Evolutionary conservation across 1,140 invertebrate genomes (phyloP), one percentile per base, ranked within the genome.

Genomic region (Octopus sinensis): DNA sequence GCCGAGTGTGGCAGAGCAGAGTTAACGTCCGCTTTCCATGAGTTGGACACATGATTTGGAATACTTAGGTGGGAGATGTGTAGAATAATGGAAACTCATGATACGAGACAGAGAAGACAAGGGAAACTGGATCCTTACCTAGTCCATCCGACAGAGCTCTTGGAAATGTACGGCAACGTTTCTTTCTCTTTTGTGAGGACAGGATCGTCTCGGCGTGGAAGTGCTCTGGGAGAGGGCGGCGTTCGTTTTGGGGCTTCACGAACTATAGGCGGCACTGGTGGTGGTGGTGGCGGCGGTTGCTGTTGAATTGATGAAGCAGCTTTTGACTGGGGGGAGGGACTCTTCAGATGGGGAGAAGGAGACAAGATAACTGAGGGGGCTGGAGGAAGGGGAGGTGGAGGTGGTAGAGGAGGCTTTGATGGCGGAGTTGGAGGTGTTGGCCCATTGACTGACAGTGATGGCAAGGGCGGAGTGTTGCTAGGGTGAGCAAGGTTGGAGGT

Each of bases 211-310:
- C 52, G 43, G 12, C 76, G 30, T 23, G 5, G 76, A 43, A 51
- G 76, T 43, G 52, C 76, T 53, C 76, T 51, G 5, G 30, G 30
- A 51, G 52, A 53, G 7, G 76, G 76, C 4, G 76, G 76, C 17
- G 76, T 77, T 77, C 76, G 30, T 43, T 77, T 77, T 77, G 76
- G 76, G 5, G 76, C 23, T 43, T 77, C 76, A 51, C 76, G 76
- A 52, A 53, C 43, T 6, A 53, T 53, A 77, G 76, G n/a, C 52
- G 76, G 76, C 76, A 77, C 76, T 77, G 76, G 76, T 23, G 76
- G 43, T 43, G n/a, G 76, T 43, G 23, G 76, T n/a, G 52, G 23
- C 76, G 76, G 76, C 52, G 76, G 76, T 77, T 17, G 76, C 13
- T n/a, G 43, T 43, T 6, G 76, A 13, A 43, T n/a, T n/a, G 52